Evolutionary conservation across 2,113 vertebrate species (phyloP).

Genomic region (Cyrtonyx montezumae): DNA sequence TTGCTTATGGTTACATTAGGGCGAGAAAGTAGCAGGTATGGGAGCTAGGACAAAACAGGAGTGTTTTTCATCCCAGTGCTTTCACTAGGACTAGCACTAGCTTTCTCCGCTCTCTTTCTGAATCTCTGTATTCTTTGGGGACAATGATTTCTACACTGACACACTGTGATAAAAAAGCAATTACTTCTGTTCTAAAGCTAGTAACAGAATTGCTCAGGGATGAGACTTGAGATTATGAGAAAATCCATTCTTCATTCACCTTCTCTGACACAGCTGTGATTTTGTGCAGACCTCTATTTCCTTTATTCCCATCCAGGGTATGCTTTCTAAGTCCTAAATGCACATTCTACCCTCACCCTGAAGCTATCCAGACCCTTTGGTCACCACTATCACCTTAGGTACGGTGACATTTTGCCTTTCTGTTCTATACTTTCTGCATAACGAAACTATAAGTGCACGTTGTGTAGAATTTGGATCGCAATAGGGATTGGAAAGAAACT

Average conservation of each 20-base stretch:
- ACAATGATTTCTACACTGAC: neutral
- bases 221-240: neutral
- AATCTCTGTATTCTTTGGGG: neutral
- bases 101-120: neutral
- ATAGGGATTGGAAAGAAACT: neutral
- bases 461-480: neutral
- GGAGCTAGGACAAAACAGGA: neutral
- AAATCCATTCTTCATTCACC: neutral
- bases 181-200: neutral
- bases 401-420: neutral
- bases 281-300: neutral
- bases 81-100: neutral
- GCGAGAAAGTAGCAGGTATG: neutral
- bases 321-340: neutral
- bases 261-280: neutral
- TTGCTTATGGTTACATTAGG: neutral
- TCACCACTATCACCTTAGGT: neutral
- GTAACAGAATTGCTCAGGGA: neutral
- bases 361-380: neutral
- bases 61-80: neutral
- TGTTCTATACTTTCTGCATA: neutral
- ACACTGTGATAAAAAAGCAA: neutral
- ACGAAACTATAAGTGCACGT: neutral
- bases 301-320: neutral
- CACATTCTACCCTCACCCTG: neutral